Percentiles rank a stretch among this genome's conserved stretches.
phyloP scores from a whole-genome alignment of 2,113 vertebrate species.

The Cryptotis parvus region DNA sequence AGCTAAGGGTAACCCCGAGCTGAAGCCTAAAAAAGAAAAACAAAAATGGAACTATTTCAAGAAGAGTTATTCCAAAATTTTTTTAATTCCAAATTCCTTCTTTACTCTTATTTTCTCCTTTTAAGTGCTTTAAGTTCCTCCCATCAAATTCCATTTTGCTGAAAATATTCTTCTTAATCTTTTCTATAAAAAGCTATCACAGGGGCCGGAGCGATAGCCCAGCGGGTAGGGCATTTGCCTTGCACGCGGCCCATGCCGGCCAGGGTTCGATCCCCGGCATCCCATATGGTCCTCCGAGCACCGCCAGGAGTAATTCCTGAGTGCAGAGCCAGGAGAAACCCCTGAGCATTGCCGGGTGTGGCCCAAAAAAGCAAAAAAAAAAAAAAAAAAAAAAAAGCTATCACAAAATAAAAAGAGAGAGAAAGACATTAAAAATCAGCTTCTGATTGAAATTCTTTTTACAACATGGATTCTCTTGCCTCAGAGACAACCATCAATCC shows the following conservation, averaged over 20 bases:
- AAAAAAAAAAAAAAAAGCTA: no score
- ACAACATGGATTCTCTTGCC: not conserved
- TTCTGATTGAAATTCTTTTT: conserved; percentile 20
- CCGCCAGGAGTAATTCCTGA: no score
- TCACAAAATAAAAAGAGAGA: no score
- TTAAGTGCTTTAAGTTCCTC: not conserved
- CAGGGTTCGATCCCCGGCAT: no score
- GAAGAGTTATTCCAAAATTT: not conserved
- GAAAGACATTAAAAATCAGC: not conserved
- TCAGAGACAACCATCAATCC: not conserved
- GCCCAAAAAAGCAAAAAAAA: no score
- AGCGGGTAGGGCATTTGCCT: no score
- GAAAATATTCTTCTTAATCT: not conserved
- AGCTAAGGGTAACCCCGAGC: no score
- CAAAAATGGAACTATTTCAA: not conserved
- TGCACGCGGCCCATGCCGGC: no score
- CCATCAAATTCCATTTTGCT: not conserved
- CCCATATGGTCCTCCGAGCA: no score
- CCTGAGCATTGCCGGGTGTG: no score
- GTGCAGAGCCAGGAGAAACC: no score
- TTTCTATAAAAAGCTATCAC: conserved; percentile 35
- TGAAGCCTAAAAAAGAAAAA: not conserved
- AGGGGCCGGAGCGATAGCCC: no score
- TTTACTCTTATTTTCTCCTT: not conserved
- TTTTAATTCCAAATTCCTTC: not conserved